Base-by-base conservation (phyloP, 2,797 vertebrate genomes). In the Propithecus perrieri region DNA sequence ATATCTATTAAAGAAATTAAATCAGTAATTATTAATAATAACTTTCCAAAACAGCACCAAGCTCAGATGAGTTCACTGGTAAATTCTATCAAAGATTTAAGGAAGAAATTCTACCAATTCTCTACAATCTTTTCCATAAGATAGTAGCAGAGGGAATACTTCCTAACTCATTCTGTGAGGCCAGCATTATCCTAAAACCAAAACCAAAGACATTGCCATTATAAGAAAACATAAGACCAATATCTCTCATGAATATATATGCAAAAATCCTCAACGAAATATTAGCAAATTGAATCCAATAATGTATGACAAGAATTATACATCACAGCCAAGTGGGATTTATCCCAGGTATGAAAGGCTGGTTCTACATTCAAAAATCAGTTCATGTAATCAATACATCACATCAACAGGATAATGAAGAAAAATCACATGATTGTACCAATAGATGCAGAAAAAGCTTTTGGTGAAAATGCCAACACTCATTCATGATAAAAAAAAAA, bases 1-100 rank as follows among this genome's bases (percentile, higher is more conserved):
- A 78, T 93, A 93, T 65, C 30, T 76, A 84, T 76, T 84, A 83
- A 93, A 93, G 61, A 55, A 91, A 71, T 61, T 93, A 74, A 63
- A 55, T 41, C 50, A 48, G 35, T 89, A 92, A 89, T 75, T 46
- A 57, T 57, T 57, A 57, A 57, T 22, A 95, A 78, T 91, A 78
- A 20, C 17, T 65, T 91, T 84, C 48, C 38, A 55, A 87, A 94
- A 67, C 46, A 93, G 41, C 41, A 93, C 13, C 48, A 91, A 46
- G 13, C 14, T 80, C 55, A 57, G 61, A 38, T 67, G 50, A 7
- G 17, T 65, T 92, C 50, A 67, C 24, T 67, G 35, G 53, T 65
- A 57, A 83, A 53, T 81, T 81, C 43, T 76, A 85, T 48, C 48
- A 85, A 94, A 85, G 61, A 84, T 79, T 94, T 96, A 83, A 57